Base-by-base conservation (phyloP, 2,113 vertebrate species). In the Zonotrichia leucophrys region DNA sequence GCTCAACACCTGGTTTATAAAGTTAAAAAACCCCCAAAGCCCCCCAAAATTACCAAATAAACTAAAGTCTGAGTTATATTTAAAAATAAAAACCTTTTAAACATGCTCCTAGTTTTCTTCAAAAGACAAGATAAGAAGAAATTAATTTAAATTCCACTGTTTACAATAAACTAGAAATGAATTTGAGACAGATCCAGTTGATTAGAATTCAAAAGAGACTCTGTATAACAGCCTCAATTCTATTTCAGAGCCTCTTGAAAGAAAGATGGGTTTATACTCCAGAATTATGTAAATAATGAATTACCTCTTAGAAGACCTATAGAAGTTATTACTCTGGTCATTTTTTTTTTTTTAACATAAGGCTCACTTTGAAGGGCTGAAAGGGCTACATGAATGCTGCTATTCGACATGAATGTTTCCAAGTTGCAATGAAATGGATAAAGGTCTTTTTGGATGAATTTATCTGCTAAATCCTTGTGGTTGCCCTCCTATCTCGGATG, bases 401-500 rank as follows among this genome's bases (percentile, higher is more conserved):
- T 98, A 97, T 97, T 98, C 69, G 86, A 97, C 97, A 96, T 62
- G 94, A 98, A 97, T n/a, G 76, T 98, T 98, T 98, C 98, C 97
- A 97, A 98, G 96, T 98, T 94, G 97, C 97, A 98, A 55, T 96
- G 97, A 98, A 98, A 98, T 96, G 97, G 97, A 98, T 98, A 98
- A 97, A 97, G 97, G 98, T 98, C 97, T 98, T 98, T 97, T 97
- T 95, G 98, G 98, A 98, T 97, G 97, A 98, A 96, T 98, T 98
- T 98, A 98, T 98, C 98, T 98, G 95, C 97, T 98, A 98, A 98
- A 98, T 98, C 98, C 98, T 98, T 98, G 98, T 97, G 97, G 98
- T 94, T 98, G 98, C 98, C 98, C 97, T 98, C 95, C 98, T 98
- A 98, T 98, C 98, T 98, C 44, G 79, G 97, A 98, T 98, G 98